Base-by-base conservation (phyloP, 2,888 invertebrate genomes). In the Pecten maximus region DNA sequence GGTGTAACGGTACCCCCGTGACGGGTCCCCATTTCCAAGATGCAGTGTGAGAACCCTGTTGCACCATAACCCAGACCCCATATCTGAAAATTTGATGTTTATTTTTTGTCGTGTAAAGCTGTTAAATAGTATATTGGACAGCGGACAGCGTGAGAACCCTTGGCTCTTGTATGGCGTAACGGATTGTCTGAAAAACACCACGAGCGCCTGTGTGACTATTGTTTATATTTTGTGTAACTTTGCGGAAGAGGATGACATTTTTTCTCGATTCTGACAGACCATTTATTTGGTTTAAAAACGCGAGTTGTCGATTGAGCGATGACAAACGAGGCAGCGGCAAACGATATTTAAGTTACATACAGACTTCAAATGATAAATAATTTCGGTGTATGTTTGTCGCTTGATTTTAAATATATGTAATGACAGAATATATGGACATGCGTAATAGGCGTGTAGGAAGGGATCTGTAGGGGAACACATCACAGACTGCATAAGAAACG, bases 81-180 rank as follows among this genome's bases (percentile, higher is more conserved):
- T 74, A 74, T 74, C 74, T 74, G 28, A 74, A 74, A 74, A 74
- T 28, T 28, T 74, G 74, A 74, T 74, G 74, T 74, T 74, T 74
- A 28, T 74, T 74, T 74, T 74, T 74, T 74, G 74, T 74, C 74
- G 74, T 74, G 74, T 74, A 74, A 28, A 74, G 74, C 74, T 74
- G 74, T 28, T 74, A 74, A 28, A 74, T 74, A 74, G 23, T 74
- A 74, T 28, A 74, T 74, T 74, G 74, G 74, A 74, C 74, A 74
- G 3, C 35, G 74, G 28, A 8, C 74, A 35, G 74, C 74, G 74
- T 74, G 74, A 74, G 74, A 74, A 74, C 28, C 74, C 44, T 0
- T 23, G 74, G 35, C 35, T 74, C 35, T 74, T 28, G 74, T 35
- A 74, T 74, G 74, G 74, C 74, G 74, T 23, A 74, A 74, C 2